A percentile compares a stretch with the other conserved stretches of the same genome.
These are phyloP conservation scores for Drosophila kikkawai DNA, from an alignment of 1,140 invertebrate species.

Conservation along the genomic window DNA sequence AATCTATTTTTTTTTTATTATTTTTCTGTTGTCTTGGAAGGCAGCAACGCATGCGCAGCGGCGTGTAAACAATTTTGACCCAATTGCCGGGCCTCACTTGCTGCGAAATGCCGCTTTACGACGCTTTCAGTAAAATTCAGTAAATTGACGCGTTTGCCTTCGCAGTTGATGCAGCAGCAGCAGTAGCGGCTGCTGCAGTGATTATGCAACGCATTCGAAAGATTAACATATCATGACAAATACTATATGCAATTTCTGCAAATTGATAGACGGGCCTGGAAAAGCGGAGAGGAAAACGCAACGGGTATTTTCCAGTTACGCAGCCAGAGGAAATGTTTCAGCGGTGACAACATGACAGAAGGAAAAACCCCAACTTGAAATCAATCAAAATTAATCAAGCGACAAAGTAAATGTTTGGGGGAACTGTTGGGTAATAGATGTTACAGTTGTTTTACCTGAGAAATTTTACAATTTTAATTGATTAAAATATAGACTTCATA, in stretches of 20 bases:
- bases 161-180: slow-evolving; percentile 21
- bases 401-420: background rate
- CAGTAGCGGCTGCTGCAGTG: slow-evolving; percentile 21
- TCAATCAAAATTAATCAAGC: slow-evolving; percentile 5
- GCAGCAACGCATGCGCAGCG: slow-evolving; percentile 57
- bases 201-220: slow-evolving; percentile 30
- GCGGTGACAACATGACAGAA: background rate
- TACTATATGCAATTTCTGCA: slow-evolving; percentile 35
- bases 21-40: background rate
- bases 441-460: too few relatives aligned
- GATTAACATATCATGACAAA: slow-evolving; percentile 30
- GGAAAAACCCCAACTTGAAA: background rate
- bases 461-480: too few relatives aligned
- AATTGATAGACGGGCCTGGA: slow-evolving; percentile 17
- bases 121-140: slow-evolving; percentile 1
- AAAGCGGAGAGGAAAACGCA: slow-evolving; percentile 1
- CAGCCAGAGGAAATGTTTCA: slow-evolving; percentile 14
- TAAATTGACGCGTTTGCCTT: slow-evolving; percentile 58
- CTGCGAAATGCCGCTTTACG: slow-evolving; percentile 10
- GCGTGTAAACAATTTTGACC: slow-evolving; percentile 69
- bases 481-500: background rate
- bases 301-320: slow-evolving; percentile 15
- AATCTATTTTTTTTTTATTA: background rate
- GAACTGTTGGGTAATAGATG: background rate
- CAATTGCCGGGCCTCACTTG: slow-evolving; percentile 62